Base-by-base conservation (phyloP, 2,797 vertebrate genomes). In the Cuniculus paca region DNA sequence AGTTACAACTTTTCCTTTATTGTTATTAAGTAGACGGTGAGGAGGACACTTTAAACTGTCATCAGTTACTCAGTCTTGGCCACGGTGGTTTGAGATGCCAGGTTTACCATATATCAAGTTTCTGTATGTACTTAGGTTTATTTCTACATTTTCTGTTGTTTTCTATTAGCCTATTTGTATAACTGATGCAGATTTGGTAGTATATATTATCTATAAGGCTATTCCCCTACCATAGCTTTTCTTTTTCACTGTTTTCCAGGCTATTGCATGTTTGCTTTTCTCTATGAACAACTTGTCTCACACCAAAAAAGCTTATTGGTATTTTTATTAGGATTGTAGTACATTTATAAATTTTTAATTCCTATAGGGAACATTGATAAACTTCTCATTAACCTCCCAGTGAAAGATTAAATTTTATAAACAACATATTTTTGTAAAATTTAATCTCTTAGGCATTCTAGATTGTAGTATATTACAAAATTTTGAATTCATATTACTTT, bases 311-410 rank as follows among this genome's bases (percentile, higher is more conserved):
- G 6, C 20, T 88, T 72, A 2, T 45, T 93, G 52, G 14, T 63
- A 48, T 72, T 93, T 90, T 58, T 93, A 72, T 89, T 95, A 70
- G 42, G 70, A 74, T 94, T 90, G 2, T 4, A 78, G 90, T 85
- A 61, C 45, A 77, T 60, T 90, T 75, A 61, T 11, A 34, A 60
- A 42, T 68, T 65, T 95, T 65, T 89, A 58, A 78, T 91, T 87
- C 80, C 52, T 34, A 63, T 48, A 95, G 31, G n/a, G 63, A 91
- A 16, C 45, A 82, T 48, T 80, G 36, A 6, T 56, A 54, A 54
- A 36, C 48, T 75, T 82, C 52, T 92, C 70, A 93, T 34, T 91
- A 78, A 60, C 45, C 19, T 65, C 36, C 11, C 61, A 42, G 58
- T 84, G 39, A 95, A 58, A 61, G 24, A 24, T 65, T 94, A 74